phyloP scores from a whole-genome alignment of 2,888 invertebrate genomes.

The Megalurothrips usitatus region DNA sequence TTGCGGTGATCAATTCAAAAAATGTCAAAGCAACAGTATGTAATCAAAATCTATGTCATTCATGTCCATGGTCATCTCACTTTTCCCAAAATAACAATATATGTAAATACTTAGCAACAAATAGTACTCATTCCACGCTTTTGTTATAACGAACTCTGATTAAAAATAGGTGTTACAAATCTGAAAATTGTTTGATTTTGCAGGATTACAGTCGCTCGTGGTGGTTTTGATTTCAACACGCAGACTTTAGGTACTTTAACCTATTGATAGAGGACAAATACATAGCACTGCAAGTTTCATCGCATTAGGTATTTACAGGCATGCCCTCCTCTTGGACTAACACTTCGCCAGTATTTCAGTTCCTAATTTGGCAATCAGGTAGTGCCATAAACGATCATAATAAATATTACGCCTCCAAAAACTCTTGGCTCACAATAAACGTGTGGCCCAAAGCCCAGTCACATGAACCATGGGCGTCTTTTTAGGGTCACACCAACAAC shows the following conservation, averaged over 20 bases:
- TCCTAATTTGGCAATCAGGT: neutral
- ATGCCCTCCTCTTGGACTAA: slow-evolving; percentile 17
- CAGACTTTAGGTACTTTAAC: slow-evolving; percentile 25
- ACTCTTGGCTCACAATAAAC: neutral
- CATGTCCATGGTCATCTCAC: slow-evolving; percentile 8
- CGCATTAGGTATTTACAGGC: slow-evolving; percentile 19
- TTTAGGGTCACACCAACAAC: neutral
- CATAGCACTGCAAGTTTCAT: slow-evolving; percentile 9
- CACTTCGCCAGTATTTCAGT: neutral
- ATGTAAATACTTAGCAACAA: slow-evolving; percentile 11
- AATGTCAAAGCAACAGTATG: neutral
- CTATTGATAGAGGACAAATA: slow-evolving; percentile 25
- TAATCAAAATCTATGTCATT: slow-evolving; percentile 3
- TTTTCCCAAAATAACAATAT: slow-evolving; percentile 20
- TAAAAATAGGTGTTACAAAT: slow-evolving; percentile 27
- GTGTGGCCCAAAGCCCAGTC: too few relatives aligned
- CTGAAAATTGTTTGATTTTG: slow-evolving; percentile 24
- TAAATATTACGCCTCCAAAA: neutral
- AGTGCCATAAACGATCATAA: neutral
- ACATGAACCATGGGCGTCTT: neutral
- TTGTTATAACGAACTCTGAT: slow-evolving; percentile 1
- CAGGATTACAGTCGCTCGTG: slow-evolving; percentile 15
- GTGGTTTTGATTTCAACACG: slow-evolving; percentile 17
- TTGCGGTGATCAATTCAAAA: neutral
- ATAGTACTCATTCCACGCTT: neutral